These are phyloP conservation scores for Oryzias javanicus DNA, from an alignment of 2,113 vertebrate species.

Conservation along the genomic window DNA sequence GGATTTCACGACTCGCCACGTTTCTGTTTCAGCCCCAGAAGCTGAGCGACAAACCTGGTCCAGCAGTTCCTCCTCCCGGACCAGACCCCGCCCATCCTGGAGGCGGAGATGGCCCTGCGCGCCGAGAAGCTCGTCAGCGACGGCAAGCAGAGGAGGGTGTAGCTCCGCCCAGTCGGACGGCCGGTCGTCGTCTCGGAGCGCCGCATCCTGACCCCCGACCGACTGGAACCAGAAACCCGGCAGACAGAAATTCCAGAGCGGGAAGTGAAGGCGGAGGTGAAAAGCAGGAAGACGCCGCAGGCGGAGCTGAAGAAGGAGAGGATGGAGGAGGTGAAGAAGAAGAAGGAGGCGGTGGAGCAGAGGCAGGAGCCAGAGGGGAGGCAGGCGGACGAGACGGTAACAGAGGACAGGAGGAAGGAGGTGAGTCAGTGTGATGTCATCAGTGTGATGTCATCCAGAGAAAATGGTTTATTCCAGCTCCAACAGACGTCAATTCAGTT, in stretches of 20 bases:
- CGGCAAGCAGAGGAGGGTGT: slow-evolving; percentile 30
- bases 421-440: slow-evolving; percentile 9
- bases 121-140: slow-evolving; percentile 53
- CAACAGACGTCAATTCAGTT: no score
- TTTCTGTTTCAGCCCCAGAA: slow-evolving; percentile 60
- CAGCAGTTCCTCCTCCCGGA: slow-evolving; percentile 77
- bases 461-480: no score
- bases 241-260: slow-evolving; percentile 22
- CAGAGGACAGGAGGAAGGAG: slow-evolving; percentile 40
- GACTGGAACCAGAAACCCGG: slow-evolving; percentile 4
- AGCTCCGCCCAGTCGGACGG: slow-evolving; percentile 24
- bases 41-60: slow-evolving; percentile 69
- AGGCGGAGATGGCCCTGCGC: slow-evolving; percentile 57
- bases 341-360: slow-evolving; percentile 28
- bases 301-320: slow-evolving; percentile 35
- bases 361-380: slow-evolving; percentile 61
- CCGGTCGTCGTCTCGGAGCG: slow-evolving; percentile 24
- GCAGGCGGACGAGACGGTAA: slow-evolving; percentile 29
- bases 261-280: background rate
- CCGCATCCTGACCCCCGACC: slow-evolving; percentile 8
- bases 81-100: slow-evolving; percentile 71
- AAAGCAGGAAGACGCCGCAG: background rate
- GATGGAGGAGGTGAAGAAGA: slow-evolving; percentile 45
- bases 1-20: background rate
- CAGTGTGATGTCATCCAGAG: no score